A percentile compares a stretch with the other conserved stretches of the same genome.
Conservation (phyloP, 1,140 invertebrate species). For the Heliconius eleuchia region DNA sequence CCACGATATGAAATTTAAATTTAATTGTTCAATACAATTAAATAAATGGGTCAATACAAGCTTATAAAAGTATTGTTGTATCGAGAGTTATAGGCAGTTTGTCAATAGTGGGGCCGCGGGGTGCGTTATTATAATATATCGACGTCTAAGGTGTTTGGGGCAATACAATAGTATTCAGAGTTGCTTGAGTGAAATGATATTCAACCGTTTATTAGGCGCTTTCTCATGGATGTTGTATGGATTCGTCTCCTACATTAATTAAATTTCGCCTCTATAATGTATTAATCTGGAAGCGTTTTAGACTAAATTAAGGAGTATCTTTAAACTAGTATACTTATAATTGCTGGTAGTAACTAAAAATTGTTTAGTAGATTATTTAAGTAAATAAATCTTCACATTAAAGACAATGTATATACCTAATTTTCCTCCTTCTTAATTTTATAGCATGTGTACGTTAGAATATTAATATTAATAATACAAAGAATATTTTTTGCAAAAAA, state of each 20-base stretch:
- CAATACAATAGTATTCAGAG: constrained; percentile 45
- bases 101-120: constrained; percentile 67
- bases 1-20: constrained; percentile 72
- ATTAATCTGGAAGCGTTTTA: constrained; percentile 1
- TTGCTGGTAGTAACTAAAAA: too few species aligned
- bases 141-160: constrained; percentile 55
- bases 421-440: too few species aligned
- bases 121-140: constrained; percentile 44
- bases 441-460: too few species aligned
- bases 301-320: not conserved
- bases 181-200: constrained; percentile 76
- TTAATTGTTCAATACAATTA: constrained; percentile 72
- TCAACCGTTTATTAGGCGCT: constrained; percentile 69
- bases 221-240: constrained; percentile 58
- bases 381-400: too few species aligned
- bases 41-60: constrained; percentile 77
- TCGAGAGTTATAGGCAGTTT: constrained; percentile 76
- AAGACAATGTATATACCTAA: too few species aligned
- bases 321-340: too few species aligned
- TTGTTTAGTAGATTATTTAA: too few species aligned
- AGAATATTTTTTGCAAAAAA: too few species aligned
- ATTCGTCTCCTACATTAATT: constrained; percentile 16
- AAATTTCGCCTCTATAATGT: constrained; percentile 6
- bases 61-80: constrained; percentile 70
- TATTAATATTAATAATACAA: too few species aligned